Conservation (phyloP, 2,113 vertebrate species). For the Pheucticus melanocephalus region DNA sequence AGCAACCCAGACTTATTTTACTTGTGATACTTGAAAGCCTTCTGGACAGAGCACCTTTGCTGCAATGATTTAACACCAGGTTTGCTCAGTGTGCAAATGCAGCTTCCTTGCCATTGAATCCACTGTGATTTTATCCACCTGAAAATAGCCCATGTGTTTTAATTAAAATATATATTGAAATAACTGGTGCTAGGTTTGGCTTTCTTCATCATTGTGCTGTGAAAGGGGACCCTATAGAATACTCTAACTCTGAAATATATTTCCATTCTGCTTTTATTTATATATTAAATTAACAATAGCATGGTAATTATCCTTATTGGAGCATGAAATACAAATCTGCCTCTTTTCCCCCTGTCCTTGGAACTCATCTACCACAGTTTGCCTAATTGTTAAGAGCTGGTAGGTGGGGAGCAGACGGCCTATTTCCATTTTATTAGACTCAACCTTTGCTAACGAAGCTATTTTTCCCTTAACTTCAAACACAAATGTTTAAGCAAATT, state of each 20-base stretch:
- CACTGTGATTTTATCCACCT: slow-evolving; percentile 45
- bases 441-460: slow-evolving; percentile 25
- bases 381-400: slow-evolving; percentile 17
- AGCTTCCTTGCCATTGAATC: slow-evolving; percentile 24
- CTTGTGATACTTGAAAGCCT: slow-evolving; percentile 51
- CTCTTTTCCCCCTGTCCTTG: slow-evolving; percentile 22
- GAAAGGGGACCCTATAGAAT: not conserved
- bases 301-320: slow-evolving; percentile 42
- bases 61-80: slow-evolving; percentile 15
- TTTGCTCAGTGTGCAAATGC: not conserved
- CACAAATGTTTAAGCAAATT: slow-evolving; percentile 47
- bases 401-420: not conserved
- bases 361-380: slow-evolving; percentile 45
- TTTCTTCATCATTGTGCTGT: not conserved
- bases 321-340: slow-evolving; percentile 55
- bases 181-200: slow-evolving; percentile 19
- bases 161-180: slow-evolving; percentile 37
- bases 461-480: slow-evolving; percentile 52
- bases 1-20: slow-evolving; percentile 67
- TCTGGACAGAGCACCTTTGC: slow-evolving; percentile 58
- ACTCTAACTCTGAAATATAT: not conserved
- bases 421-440: slow-evolving; percentile 57
- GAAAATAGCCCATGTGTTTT: slow-evolving; percentile 34
- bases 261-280: slow-evolving; percentile 44
- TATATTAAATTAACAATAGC: slow-evolving; percentile 44